These are phyloP conservation scores for Drosophila neonasuta DNA, from an alignment of 2,888 invertebrate species.

Conservation along the genomic window DNA sequence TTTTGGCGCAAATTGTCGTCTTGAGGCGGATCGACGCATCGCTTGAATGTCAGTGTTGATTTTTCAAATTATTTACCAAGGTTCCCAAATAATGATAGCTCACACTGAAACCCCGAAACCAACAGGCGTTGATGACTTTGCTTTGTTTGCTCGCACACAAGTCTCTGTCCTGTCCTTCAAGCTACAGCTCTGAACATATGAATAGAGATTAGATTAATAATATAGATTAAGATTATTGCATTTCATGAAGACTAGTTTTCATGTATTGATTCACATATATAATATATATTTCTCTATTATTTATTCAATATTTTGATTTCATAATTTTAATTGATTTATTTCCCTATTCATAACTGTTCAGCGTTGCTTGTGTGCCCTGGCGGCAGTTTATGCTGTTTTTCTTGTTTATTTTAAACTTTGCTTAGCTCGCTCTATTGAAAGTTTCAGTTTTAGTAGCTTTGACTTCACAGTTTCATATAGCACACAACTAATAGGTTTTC, in stretches of 20 bases:
- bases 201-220: not conserved
- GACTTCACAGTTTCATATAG: conserved; percentile 54
- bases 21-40: conserved; percentile 35
- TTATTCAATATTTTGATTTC: not conserved
- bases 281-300: not conserved
- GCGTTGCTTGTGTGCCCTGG: conserved; percentile 25
- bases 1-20: conserved; percentile 62
- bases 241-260: no score
- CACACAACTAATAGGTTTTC: conserved; percentile 72
- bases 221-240: not conserved
- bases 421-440: conserved; percentile 52
- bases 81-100: conserved; percentile 66
- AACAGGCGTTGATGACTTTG: conserved; percentile 60
- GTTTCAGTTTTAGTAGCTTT: conserved; percentile 59
- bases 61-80: conserved; percentile 79
- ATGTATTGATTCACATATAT: no score
- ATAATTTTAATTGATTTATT: not conserved
- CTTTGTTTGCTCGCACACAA: conserved; percentile 48
- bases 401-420: conserved; percentile 69
- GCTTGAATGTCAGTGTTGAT: conserved; percentile 70
- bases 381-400: conserved; percentile 58
- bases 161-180: conserved; percentile 15
- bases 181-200: not conserved
- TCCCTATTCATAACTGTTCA: conserved; percentile 12
- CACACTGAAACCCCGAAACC: conserved; percentile 1